phyloP scores from a whole-genome alignment of 2,797 vertebrate genomes.

The Menidia menidia region DNA sequence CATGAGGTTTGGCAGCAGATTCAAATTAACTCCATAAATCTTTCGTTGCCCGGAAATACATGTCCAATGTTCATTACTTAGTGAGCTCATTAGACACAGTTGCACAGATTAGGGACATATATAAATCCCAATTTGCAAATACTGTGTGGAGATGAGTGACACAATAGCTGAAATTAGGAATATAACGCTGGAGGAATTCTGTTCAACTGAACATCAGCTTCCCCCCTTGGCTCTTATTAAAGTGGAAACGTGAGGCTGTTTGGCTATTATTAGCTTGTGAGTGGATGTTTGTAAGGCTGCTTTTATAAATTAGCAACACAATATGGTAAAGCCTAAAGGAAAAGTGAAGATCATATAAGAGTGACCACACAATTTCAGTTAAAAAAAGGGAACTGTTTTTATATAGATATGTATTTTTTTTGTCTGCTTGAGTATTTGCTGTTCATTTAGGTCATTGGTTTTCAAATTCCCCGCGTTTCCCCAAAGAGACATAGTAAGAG shows the following conservation, averaged over 20 bases:
- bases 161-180: not conserved
- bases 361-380: too few relatives aligned
- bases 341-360: too few relatives aligned
- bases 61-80: constrained; percentile 21
- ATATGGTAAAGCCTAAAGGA: too few relatives aligned
- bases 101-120: not conserved
- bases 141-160: not conserved
- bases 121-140: not conserved
- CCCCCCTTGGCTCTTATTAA: not conserved
- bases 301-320: too few relatives aligned
- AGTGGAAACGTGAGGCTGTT: not conserved
- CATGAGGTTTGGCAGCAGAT: constrained; percentile 22
- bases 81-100: not conserved
- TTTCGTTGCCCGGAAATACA: constrained; percentile 15
- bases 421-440: too few relatives aligned
- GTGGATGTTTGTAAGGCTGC: not conserved
- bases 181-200: not conserved
- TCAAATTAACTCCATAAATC: constrained; percentile 56
- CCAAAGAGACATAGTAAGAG: too few relatives aligned
- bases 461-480: too few relatives aligned
- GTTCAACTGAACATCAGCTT: too few relatives aligned
- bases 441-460: too few relatives aligned
- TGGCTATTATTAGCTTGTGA: not conserved
- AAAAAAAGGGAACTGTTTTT: too few relatives aligned
- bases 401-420: too few relatives aligned